A percentile compares a stretch with the other conserved stretches of the same genome.
Conservation (phyloP, 2,888 invertebrate species). For the Marronus borbonicus region DNA sequence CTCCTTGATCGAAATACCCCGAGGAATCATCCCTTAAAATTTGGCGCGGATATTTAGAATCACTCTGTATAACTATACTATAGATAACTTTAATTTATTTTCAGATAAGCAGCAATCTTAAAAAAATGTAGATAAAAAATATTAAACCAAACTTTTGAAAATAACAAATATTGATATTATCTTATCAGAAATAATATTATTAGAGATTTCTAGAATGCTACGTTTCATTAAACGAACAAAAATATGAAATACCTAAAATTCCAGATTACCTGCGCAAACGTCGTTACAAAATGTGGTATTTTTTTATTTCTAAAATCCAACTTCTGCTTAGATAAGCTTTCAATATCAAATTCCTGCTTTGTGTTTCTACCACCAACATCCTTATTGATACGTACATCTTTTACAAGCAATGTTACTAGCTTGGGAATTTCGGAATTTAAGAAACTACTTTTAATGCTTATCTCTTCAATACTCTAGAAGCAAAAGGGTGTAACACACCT, state of each 20-base stretch:
- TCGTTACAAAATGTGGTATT: constrained; percentile 84
- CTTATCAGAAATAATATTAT: too few relatives aligned
- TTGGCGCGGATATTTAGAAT: too few relatives aligned
- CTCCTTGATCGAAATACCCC: too few relatives aligned
- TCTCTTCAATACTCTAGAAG: constrained; percentile 86
- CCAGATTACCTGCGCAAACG: constrained; percentile 83
- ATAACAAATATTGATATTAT: too few relatives aligned
- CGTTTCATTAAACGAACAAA: too few relatives aligned
- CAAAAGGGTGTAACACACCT: constrained; percentile 67
- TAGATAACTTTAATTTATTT: not conserved
- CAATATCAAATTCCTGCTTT: constrained; percentile 51
- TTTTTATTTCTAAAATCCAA: constrained; percentile 83
- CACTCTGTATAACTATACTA: not conserved
- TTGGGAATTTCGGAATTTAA: constrained; percentile 92
- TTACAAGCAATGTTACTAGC: constrained; percentile 85
- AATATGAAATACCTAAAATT: too few relatives aligned
- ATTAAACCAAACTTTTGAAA: too few relatives aligned
- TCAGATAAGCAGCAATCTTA: not conserved
- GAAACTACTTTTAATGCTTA: constrained; percentile 89
- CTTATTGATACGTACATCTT: constrained; percentile 86
- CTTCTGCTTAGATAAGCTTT: constrained; percentile 64
- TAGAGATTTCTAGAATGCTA: too few relatives aligned
- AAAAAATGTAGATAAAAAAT: constrained; percentile 33
- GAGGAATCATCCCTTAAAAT: too few relatives aligned
- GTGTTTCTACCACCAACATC: constrained; percentile 71